Evolutionary conservation across 2,113 vertebrate species (phyloP).

Genomic region (Mormoops blainvillei): DNA sequence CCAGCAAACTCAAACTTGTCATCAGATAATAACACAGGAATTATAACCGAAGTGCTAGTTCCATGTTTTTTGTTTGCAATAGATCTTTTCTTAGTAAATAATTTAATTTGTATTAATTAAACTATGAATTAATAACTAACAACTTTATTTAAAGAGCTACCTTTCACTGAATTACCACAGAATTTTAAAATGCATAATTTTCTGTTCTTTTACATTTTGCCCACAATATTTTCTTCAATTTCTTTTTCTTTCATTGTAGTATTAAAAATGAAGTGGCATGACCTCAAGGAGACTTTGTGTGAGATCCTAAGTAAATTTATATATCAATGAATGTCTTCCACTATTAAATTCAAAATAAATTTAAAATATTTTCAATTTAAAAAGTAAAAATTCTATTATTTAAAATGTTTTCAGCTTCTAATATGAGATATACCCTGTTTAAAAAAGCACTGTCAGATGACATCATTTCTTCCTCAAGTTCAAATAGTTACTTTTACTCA

Average conservation of each 20-base stretch:
- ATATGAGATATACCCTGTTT: neutral
- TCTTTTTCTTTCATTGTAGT: neutral
- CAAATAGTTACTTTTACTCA: neutral
- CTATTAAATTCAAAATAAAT: neutral
- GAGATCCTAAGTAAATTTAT: neutral
- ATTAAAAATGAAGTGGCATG: neutral
- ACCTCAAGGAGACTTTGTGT: neutral
- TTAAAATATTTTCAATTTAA: neutral
- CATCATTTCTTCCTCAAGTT: neutral
- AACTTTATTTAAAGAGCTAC: neutral
- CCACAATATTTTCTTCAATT: neutral
- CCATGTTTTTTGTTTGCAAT: neutral
- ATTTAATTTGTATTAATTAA: neutral
- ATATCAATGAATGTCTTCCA: neutral
- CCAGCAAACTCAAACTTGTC: neutral
- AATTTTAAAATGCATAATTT: neutral
- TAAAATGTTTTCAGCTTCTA: neutral
- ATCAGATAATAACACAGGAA: neutral
- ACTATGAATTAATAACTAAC: neutral
- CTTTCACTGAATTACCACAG: neutral
- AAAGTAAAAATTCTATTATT: conserved; percentile 1
- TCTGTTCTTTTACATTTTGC: neutral
- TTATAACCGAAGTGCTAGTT: neutral
- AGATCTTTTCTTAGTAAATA: neutral
- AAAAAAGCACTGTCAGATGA: neutral